Conservation (phyloP, 2,888 invertebrate species). For the Himalopsyche tibetana region DNA sequence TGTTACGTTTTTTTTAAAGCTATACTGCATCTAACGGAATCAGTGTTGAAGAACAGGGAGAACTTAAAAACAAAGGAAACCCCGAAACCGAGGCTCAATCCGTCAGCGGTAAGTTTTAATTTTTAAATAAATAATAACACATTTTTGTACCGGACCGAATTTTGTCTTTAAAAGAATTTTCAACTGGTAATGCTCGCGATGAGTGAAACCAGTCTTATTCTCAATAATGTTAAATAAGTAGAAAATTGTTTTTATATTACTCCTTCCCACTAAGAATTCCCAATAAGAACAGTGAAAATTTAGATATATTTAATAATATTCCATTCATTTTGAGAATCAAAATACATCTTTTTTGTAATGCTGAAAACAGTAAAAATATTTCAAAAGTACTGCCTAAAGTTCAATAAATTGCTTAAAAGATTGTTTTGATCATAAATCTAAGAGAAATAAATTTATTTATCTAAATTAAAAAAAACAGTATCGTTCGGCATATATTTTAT, state of each 20-base stretch:
- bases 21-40: constrained; percentile 82
- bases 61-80: constrained; percentile 78
- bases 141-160: no score
- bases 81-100: constrained; percentile 77
- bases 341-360: neutral
- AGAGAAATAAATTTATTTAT: neutral
- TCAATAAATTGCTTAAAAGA: neutral
- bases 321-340: neutral
- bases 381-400: neutral
- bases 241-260: no score
- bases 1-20: constrained; percentile 68
- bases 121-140: no score
- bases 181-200: no score
- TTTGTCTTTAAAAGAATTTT: no score
- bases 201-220: no score
- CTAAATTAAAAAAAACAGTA: neutral
- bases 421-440: neutral
- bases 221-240: no score
- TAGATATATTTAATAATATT: constrained; percentile 9
- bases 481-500: neutral
- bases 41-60: constrained; percentile 79
- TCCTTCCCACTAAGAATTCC: no score
- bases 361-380: neutral
- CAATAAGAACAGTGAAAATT: no score
- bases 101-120: constrained; percentile 67